Conservation (phyloP, 35 echinoderm and acorn worm genomes). For the Apostichopus parvimensis region DNA sequence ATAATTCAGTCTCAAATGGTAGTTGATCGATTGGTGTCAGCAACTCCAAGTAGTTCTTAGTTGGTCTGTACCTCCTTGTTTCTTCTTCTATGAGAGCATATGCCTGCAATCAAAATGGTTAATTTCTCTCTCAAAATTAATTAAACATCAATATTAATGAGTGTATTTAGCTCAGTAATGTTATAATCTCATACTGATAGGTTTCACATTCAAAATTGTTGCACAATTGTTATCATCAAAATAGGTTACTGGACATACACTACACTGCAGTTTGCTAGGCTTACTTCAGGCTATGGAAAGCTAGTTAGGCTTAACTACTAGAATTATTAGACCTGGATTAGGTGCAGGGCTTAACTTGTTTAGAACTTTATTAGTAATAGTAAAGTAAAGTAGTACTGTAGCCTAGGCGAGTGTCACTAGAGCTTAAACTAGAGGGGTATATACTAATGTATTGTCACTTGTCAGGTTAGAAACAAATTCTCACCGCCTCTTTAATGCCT, state of each 20-base stretch:
- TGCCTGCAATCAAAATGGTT: constrained; percentile 58
- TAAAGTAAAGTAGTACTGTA: not conserved
- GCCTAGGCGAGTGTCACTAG: not conserved
- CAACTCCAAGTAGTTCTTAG: constrained; percentile 97
- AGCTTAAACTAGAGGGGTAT: too few relatives aligned
- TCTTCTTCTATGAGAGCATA: constrained; percentile 97
- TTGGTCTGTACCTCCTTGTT: constrained; percentile 91
- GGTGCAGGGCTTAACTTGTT: too few relatives aligned
- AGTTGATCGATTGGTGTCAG: constrained; percentile 81
- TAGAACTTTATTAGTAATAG: not conserved
- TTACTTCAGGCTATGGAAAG: too few relatives aligned
- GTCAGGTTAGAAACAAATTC: not conserved
- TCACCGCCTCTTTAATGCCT: constrained; percentile 88
- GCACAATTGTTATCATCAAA: too few relatives aligned
- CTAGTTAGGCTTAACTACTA: too few relatives aligned
- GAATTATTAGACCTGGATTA: too few relatives aligned
- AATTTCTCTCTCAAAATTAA: not conserved
- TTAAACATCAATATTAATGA: too few relatives aligned
- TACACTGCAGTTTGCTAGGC: too few relatives aligned
- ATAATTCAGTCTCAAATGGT: constrained; percentile 90
- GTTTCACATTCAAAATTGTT: too few relatives aligned
- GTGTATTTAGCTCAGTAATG: too few relatives aligned
- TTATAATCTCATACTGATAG: too few relatives aligned
- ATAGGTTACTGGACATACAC: too few relatives aligned
- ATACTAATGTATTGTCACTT: not conserved